Base-by-base conservation (phyloP, 92 coral and sea anemone species). In the Isaurus tuberculatus region DNA sequence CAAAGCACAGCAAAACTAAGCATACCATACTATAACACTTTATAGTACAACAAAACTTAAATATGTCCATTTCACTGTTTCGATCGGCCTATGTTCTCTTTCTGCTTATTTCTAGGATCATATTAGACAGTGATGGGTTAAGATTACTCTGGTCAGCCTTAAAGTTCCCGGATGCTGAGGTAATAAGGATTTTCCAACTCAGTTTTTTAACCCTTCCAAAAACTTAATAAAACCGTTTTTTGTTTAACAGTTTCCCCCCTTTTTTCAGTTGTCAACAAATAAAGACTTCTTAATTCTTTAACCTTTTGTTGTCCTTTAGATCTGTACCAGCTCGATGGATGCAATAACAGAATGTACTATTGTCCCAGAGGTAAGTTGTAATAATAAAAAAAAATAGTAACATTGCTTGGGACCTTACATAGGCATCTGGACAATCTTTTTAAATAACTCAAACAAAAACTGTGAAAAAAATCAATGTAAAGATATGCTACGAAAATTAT, bases 61-160 rank as follows among this genome's bases (percentile, higher is more conserved):
- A 8, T 20, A 22, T 36, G 1, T 6, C 15, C 14, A 44, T 20
- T 19, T 13, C 15, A 5, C 16, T 19, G 3, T 53, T 53, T 51
- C 46, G 3, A 9, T 49, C 23, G 43, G 16, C 3, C 63, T 3
- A 55, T n/a, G 23, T n/a, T 20, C 26, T 30, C 44, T 15, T 46
- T 46, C 14, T 31, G 57, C 27, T 29, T 44, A 26, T 2, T 53
- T 90, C 72, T 85, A 95, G 98, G 27, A 32, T 68, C 30, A 91
- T 95, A 25, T 83, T 95, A 22, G 83, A 84, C n/a, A 89, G 88
- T 37, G 98, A 95, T 75, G 98, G 98, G 23, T 89, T 95, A 17
- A 78, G 98, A 36, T 85, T 95, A 10, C 75, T 95, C 19, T 95
- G 98, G 98, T 95, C 98, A 23, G 87, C 90, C 72, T 63, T 95